phyloP scores from a whole-genome alignment of 2,888 invertebrate genomes.

The Drosophila setosimentum region DNA sequence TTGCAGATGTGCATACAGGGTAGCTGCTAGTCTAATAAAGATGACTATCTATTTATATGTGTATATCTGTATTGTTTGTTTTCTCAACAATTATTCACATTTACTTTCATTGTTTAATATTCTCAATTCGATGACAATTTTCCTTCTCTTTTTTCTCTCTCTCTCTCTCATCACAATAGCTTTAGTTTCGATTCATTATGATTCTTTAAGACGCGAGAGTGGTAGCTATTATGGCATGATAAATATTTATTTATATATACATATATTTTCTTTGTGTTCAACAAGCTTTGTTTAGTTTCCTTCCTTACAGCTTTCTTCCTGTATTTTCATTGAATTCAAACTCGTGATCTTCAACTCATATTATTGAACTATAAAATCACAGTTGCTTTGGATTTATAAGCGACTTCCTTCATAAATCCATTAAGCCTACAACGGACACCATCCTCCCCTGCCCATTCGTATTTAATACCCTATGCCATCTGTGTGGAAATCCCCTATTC shows the following conservation, averaged over 20 bases:
- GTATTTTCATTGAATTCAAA: constrained; percentile 9
- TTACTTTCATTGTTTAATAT: not conserved
- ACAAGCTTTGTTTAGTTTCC: constrained; percentile 6
- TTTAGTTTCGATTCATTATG: not conserved
- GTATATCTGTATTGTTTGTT: not conserved
- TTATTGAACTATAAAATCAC: constrained; percentile 62
- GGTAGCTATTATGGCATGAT: too few species aligned
- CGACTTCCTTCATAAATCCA: constrained; percentile 65
- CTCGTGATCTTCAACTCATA: constrained; percentile 1
- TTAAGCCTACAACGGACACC: constrained; percentile 39
- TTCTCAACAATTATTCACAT: not conserved
- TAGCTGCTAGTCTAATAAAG: not conserved
- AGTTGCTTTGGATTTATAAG: constrained; percentile 44
- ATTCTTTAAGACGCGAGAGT: not conserved
- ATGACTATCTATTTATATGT: not conserved
- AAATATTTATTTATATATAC: not conserved
- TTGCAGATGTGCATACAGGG: not conserved
- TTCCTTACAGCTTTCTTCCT: constrained; percentile 19
- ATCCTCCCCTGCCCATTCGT: not conserved
- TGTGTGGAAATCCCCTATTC: constrained; percentile 62
- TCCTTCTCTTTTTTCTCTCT: not conserved
- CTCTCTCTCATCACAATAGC: not conserved
- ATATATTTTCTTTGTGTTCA: not conserved
- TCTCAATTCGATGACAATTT: not conserved
- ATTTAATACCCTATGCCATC: constrained; percentile 25